phyloP scores from a whole-genome alignment of 2,888 invertebrate genomes.

The Brachylomia viminalis region DNA sequence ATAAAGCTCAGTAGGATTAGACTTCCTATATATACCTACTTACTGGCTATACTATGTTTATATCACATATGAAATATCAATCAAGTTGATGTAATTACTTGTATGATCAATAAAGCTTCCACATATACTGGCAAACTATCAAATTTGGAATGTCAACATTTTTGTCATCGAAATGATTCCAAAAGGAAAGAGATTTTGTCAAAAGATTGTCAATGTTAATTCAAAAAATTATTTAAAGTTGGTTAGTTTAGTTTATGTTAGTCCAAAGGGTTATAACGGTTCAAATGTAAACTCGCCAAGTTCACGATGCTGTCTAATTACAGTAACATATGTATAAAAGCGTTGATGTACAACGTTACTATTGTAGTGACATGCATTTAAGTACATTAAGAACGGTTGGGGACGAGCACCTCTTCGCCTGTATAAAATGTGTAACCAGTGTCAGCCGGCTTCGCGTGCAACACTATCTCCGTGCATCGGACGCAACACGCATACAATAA shows the following conservation, averaged over 20 bases:
- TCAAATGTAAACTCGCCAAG: slow-evolving; percentile 66
- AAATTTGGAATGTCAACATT: slow-evolving; percentile 77
- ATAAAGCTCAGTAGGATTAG: slow-evolving; percentile 72
- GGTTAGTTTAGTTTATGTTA: slow-evolving; percentile 35
- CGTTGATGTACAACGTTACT: slow-evolving; percentile 64
- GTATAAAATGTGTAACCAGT: slow-evolving; percentile 76
- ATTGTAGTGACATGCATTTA: slow-evolving; percentile 75
- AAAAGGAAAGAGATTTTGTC: slow-evolving; percentile 57
- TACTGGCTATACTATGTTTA: slow-evolving; percentile 84
- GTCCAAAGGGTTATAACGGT: slow-evolving; percentile 36
- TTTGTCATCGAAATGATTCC: slow-evolving; percentile 52
- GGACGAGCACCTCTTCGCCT: slow-evolving; percentile 66
- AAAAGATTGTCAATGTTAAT: slow-evolving; percentile 62
- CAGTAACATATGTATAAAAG: slow-evolving; percentile 47
- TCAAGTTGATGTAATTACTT: slow-evolving; percentile 81
- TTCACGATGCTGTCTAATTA: slow-evolving; percentile 75
- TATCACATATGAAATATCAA: slow-evolving; percentile 90
- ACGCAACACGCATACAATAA: slow-evolving; percentile 87
- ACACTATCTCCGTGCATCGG: slow-evolving; percentile 82
- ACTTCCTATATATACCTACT: slow-evolving; percentile 80
- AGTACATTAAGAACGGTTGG: slow-evolving; percentile 74
- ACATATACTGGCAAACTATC: slow-evolving; percentile 79
- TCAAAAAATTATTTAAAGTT: slow-evolving; percentile 38
- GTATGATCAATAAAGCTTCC: slow-evolving; percentile 82
- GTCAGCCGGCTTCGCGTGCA: slow-evolving; percentile 80